Conservation (phyloP, 2,888 invertebrate genomes). For the Meteorus colon region DNA sequence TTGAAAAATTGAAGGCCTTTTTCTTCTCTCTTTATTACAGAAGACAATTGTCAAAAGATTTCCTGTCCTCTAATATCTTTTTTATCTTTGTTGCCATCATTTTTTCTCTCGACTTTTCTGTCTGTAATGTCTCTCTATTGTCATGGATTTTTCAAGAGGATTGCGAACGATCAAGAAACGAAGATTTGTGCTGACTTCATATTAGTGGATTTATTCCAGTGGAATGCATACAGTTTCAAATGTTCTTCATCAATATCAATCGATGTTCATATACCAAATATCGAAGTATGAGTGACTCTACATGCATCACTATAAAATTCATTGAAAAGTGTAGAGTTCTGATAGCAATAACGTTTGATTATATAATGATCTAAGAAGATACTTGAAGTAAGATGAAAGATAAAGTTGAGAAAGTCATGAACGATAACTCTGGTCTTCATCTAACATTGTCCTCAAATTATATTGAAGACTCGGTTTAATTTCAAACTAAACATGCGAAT, state of each 20-base stretch:
- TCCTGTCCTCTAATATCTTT: background rate
- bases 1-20: conserved; percentile 1
- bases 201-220: conserved; percentile 7
- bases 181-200: background rate
- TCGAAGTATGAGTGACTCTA: background rate
- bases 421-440: too few relatives aligned
- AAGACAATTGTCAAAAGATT: conserved; percentile 10
- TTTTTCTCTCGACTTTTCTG: background rate
- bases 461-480: too few relatives aligned
- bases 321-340: background rate
- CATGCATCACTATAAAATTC: background rate
- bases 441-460: too few relatives aligned
- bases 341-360: too few relatives aligned
- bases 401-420: too few relatives aligned
- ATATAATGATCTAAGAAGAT: too few relatives aligned
- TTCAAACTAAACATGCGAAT: too few relatives aligned
- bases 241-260: background rate
- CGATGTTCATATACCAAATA: background rate
- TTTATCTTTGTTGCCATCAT: background rate
- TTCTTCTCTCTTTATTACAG: background rate
- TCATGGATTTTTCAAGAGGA: background rate
- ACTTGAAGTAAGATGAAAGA: too few relatives aligned
- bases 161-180: background rate
- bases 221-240: background rate
- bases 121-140: background rate